These are phyloP conservation scores for Drosophila littoralis DNA, from an alignment of 1,140 invertebrate genomes.

Conservation along the genomic window DNA sequence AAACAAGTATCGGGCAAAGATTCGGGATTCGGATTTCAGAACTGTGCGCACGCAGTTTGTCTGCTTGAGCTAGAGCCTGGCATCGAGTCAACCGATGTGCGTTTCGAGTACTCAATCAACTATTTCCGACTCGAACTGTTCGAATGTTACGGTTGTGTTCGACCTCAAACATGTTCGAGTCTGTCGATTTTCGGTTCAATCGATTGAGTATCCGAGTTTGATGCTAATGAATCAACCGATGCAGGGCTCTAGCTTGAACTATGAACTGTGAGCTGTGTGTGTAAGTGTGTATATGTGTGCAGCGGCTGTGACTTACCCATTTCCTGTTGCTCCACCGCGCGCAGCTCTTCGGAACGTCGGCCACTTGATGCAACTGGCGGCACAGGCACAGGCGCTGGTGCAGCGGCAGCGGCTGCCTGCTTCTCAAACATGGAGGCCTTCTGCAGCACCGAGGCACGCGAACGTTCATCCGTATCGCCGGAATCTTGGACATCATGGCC, in stretches of 20 bases:
- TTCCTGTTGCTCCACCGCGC: constrained; percentile 70
- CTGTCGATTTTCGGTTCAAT: too few species aligned
- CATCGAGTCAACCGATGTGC: too few species aligned
- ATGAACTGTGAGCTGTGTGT: background rate
- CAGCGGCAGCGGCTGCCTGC: constrained; percentile 68
- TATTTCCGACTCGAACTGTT: too few species aligned
- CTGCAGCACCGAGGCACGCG: constrained; percentile 79
- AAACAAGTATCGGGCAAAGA: constrained; percentile 17
- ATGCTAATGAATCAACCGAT: too few species aligned
- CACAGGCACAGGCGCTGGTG: constrained; percentile 24
- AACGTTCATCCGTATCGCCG: constrained; percentile 68
- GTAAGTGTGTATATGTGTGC: background rate
- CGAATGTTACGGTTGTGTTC: too few species aligned
- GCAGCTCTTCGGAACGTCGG: constrained; percentile 45
- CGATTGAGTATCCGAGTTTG: too few species aligned
- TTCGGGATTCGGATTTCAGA: background rate
- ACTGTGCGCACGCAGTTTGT: background rate
- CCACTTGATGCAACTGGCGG: constrained; percentile 1
- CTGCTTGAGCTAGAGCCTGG: too few species aligned
- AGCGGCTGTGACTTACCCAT: constrained; percentile 68
- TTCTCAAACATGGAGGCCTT: constrained; percentile 84
- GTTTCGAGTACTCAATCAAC: too few species aligned
- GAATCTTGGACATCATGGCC: too few species aligned
- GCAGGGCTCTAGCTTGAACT: background rate
- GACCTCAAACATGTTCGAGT: too few species aligned